A percentile compares a stretch with the other conserved stretches of the same genome.
phyloP scores from a whole-genome alignment of 1,140 invertebrate species.

The Helicoverpa zea region DNA sequence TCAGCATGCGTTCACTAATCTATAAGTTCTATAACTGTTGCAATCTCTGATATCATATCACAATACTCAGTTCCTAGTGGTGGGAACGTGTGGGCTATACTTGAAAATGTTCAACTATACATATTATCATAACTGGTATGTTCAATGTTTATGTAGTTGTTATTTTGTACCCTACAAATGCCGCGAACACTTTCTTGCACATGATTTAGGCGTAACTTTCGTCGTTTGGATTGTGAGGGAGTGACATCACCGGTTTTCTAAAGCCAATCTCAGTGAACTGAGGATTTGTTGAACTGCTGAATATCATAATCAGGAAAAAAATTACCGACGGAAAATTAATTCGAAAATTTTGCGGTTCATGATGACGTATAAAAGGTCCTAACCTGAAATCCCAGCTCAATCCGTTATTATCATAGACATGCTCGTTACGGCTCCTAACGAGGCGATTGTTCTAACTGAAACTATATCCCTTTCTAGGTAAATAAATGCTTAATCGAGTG shows the following conservation, averaged over 20 bases:
- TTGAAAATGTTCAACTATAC: slow-evolving; percentile 13
- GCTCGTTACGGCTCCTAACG: slow-evolving; percentile 18
- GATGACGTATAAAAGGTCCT: not conserved
- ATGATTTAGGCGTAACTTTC: not conserved
- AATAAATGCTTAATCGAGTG: slow-evolving; percentile 39
- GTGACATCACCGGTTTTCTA: not conserved
- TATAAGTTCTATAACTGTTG: slow-evolving; percentile 24
- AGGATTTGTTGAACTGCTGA: not conserved
- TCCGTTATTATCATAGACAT: slow-evolving; percentile 3
- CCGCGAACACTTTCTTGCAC: not conserved
- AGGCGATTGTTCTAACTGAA: slow-evolving; percentile 20
- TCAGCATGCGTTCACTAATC: not conserved
- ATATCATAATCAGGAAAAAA: no score
- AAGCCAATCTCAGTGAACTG: not conserved
- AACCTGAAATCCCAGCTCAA: not conserved
- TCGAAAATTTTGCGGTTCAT: no score
- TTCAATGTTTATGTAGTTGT: slow-evolving; percentile 5
- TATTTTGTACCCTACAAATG: not conserved
- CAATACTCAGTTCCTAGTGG: slow-evolving; percentile 14
- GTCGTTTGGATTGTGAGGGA: not conserved
- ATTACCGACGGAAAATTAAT: no score
- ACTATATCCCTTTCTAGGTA: slow-evolving; percentile 35
- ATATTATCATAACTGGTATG: slow-evolving; percentile 22
- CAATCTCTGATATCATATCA: slow-evolving; percentile 32
- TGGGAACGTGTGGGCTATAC: slow-evolving; percentile 20